A percentile compares a stretch with the other conserved stretches of the same genome.
phyloP scores from a whole-genome alignment of 2,888 invertebrate genomes.

The Cephonodes hylas region DNA sequence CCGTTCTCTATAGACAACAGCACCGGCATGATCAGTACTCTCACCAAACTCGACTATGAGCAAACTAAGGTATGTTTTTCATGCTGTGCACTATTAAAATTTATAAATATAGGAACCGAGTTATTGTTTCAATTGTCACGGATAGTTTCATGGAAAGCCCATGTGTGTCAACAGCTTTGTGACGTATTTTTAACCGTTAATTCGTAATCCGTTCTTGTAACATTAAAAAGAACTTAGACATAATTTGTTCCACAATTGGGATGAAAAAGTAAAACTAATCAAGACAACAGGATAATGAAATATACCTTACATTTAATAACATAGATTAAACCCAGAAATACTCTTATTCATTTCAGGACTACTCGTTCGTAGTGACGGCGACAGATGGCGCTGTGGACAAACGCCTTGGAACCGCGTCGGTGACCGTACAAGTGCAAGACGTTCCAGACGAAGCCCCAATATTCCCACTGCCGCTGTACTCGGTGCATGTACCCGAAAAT shows the following conservation, averaged over 20 bases:
- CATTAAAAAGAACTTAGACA: no score
- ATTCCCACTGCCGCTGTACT: conserved; percentile 87
- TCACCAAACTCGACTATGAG: conserved; percentile 90
- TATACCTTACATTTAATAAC: no score
- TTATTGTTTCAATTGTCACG: background rate
- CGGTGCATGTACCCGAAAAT: conserved; percentile 92
- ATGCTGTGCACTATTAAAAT: no score
- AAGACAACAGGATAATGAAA: no score
- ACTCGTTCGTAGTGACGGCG: conserved; percentile 92
- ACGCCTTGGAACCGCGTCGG: conserved; percentile 92
- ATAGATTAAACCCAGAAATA: no score
- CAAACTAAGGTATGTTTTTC: conserved; percentile 89
- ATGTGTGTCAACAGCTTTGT: no score
- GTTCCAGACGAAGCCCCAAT: conserved; percentile 91
- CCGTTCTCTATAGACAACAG: conserved; percentile 90
- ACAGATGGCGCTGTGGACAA: conserved; percentile 93
- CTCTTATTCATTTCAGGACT: conserved; percentile 79
- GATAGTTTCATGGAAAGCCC: no score
- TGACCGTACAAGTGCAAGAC: conserved; percentile 90
- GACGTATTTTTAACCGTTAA: no score
- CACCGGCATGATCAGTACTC: conserved; percentile 89
- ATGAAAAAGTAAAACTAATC: no score
- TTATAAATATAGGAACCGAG: background rate
- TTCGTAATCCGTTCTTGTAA: no score
- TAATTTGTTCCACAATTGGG: no score